Evolutionary conservation across 2,888 invertebrate species (phyloP).

Genomic region (Ctena decussata): DNA sequence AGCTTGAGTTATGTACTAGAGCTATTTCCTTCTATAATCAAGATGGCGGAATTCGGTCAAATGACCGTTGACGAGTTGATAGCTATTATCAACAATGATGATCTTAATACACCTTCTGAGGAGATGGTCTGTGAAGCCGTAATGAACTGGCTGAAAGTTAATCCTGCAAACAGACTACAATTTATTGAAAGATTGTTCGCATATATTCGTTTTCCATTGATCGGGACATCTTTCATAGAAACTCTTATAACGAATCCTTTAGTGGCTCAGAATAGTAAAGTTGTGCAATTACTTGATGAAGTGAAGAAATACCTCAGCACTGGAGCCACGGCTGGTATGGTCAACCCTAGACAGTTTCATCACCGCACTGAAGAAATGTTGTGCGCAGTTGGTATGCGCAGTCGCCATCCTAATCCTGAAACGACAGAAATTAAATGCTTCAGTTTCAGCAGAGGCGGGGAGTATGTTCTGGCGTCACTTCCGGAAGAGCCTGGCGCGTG

Average conservation of each 20-base stretch:
- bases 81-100: constrained; percentile 92
- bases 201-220: constrained; percentile 65
- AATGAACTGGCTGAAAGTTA: constrained; percentile 90
- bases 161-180: constrained; percentile 86
- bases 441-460: constrained; percentile 54
- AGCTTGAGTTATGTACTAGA: constrained; percentile 91
- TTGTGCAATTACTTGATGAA: not conserved
- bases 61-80: constrained; percentile 92
- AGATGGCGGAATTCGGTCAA: constrained; percentile 82
- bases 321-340: not conserved
- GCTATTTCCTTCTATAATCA: constrained; percentile 65
- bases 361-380: constrained; percentile 70
- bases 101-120: constrained; percentile 95
- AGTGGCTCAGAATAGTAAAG: constrained; percentile 17
- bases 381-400: constrained; percentile 71
- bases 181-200: constrained; percentile 56
- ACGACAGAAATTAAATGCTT: constrained; percentile 70
- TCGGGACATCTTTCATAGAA: constrained; percentile 63
- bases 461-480: constrained; percentile 57
- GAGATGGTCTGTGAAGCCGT: constrained; percentile 92
- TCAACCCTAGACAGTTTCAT: constrained; percentile 42
- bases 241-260: constrained; percentile 39
- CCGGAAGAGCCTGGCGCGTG: constrained; percentile 68
- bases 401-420: constrained; percentile 69
- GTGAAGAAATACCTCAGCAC: not conserved